Evolutionary conservation across 2,888 invertebrate species (phyloP), one percentile per base, ranked within the genome.

Genomic region (Phortica magna): DNA sequence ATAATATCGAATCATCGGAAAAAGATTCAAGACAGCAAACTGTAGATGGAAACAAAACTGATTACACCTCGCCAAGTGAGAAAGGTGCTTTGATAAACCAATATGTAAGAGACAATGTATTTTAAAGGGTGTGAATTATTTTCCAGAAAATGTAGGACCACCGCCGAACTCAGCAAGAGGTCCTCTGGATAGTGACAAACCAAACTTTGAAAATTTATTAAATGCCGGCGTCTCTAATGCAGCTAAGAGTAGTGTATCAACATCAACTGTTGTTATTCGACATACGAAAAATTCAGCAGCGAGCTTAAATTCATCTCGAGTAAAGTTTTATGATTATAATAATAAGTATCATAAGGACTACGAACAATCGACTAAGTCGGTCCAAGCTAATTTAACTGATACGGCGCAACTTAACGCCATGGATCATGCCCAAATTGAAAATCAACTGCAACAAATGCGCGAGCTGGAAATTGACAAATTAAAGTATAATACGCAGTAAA

Each of bases 311-410:
- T n/a, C 76, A 0, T 80, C 70, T 0, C 80, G 80, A 5, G 93
- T 93, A 1, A 91, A 92, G 78, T 92, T 91, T 82, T 93, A 93
- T 79, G 93, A 93, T 84, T 92, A 93, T 79, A 89, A 90, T 42
- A 93, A 93, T 80, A 92, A 92, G 80, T 93, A 91, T 83, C 71
- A 84, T 3, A 91, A 91, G 53, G 84, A 89, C n/a, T 92, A 92
- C 76, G 79, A 89, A 14, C 89, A 89, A 2, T 82, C 91, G 1
- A 78, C 82, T 6, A 74, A 83, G 41, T 89, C 92, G 0, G 92
- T 93, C 73, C 91, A 89, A 82, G 85, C 89, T 9, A 86, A 88
- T 22, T 84, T 84, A 4, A 87, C 85, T 7, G 81, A 84, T 68
- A 43, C 31, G 3, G 75, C 59, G 0, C 78, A 87, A 17, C 77